A percentile compares a stretch with the other conserved stretches of the same genome.
Conservation (phyloP, 2,797 vertebrate species). For the Denticeps clupeoides region DNA sequence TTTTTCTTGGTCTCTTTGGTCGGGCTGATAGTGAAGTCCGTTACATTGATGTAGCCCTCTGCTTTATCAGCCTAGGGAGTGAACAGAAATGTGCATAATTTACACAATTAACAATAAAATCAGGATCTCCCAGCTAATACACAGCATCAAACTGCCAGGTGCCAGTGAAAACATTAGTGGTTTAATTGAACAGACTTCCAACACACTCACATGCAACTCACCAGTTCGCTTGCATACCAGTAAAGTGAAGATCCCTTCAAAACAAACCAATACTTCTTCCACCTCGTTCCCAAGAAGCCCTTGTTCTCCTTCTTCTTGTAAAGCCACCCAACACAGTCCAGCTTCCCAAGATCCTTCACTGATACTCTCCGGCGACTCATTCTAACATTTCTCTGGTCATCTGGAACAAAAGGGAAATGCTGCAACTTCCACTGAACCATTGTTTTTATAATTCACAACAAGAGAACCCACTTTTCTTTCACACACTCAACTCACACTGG, state of each 20-base stretch:
- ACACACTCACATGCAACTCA: conserved; percentile 53
- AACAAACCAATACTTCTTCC: conserved; percentile 87
- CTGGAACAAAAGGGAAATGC: too few species aligned
- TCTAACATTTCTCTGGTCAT: conserved; percentile 51
- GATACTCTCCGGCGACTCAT: conserved; percentile 78
- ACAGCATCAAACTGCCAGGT: too few species aligned
- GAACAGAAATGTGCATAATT: too few species aligned
- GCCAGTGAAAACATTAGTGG: too few species aligned
- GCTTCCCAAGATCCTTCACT: conserved; percentile 70
- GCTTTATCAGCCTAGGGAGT: conserved; percentile 67
- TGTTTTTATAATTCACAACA: too few species aligned
- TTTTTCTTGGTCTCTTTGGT: conserved; percentile 72
- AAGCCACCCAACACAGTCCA: conserved; percentile 78
- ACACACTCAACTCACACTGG: background rate
- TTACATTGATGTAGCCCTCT: conserved; percentile 69
- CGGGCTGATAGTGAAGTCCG: conserved; percentile 64
- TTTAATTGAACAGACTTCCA: background rate
- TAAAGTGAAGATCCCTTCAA: conserved; percentile 71
- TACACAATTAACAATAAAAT: too few species aligned
- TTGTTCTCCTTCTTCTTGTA: conserved; percentile 73
- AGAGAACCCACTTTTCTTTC: too few species aligned
- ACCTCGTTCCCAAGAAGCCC: conserved; percentile 71
- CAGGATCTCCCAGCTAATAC: too few species aligned
- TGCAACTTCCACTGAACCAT: too few species aligned
- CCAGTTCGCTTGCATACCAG: conserved; percentile 70